Evolutionary conservation across 2,797 vertebrate genomes (phyloP), one percentile per base, ranked within the genome.

Genomic region (Cyprinodon diabolis): DNA sequence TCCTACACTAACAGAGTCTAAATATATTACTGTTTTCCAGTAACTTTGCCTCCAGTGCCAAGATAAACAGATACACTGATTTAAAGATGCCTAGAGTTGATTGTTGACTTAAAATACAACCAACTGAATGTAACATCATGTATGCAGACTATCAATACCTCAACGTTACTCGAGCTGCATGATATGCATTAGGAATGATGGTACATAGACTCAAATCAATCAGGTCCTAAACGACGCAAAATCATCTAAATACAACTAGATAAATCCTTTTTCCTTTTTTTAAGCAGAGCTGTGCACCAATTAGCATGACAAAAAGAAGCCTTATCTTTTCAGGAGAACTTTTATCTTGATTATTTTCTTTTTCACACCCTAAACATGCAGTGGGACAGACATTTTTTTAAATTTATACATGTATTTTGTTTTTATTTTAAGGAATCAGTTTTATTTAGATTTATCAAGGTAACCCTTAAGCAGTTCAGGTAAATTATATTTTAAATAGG

Each of bases 141-240:
- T 74, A 84, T 82, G 78, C 58, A 21, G 62, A 69, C 79, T 60
- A 90, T 90, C 89, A 91, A 91, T 92, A 92, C 90, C 91, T 92
- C 87, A 80, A 86, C 87, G 86, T 89, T 89, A 89, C 88, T 87
- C 87, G 86, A 75, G 84, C 80, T 69, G 85, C 72, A 63, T 48
- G 86, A 90, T 89, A 30, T 30, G 30, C 30, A 30, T 30, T 30
- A 30, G 40, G 40, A 43, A 8, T 78, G 81, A 72, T 80, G 79
- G 87, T 79, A 79, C 82, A 86, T 86, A 43, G 40, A 43, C 40
- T 43, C 6, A 43, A 43, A 85, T 25, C 72, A 86, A 87, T 87
- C 82, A 86, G 86, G 77, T 82, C 83, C 87, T 87, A 88, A 86
- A 74, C 76, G 66, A 45, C 4, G 77, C 81, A 79, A 82, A 69